Conservation (phyloP, 2,113 vertebrate genomes). For the western clawed frog (Xenopus tropicalis) region DNA sequence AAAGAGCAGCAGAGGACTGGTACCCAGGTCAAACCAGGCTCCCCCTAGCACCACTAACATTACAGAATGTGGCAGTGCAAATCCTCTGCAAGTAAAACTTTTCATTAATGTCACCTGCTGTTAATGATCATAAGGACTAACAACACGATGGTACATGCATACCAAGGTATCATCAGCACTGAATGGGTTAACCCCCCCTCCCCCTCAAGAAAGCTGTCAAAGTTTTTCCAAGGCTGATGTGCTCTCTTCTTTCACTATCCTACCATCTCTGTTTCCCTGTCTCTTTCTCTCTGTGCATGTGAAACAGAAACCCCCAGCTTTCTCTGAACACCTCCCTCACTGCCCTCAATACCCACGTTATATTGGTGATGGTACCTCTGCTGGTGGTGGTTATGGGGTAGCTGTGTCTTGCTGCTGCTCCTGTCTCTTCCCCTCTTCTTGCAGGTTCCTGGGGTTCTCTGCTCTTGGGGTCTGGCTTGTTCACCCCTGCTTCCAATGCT, state of each 20-base stretch:
- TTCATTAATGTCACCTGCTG: not conserved
- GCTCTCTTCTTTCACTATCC: constrained; percentile 20
- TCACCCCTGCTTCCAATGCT: constrained; percentile 35
- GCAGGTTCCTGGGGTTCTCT: constrained; percentile 40
- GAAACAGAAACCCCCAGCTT: constrained; percentile 10
- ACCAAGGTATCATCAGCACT: not conserved
- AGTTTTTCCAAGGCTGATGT: constrained; percentile 36
- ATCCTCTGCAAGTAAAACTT: constrained; percentile 31
- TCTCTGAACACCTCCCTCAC: constrained; percentile 3
- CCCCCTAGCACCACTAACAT: not conserved
- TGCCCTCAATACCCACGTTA: not conserved
- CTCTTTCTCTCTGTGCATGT: constrained; percentile 30
- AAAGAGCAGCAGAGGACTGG: constrained; percentile 28
- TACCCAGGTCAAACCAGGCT: constrained; percentile 31
- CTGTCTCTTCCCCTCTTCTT: constrained; percentile 39
- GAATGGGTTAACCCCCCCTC: constrained; percentile 29
- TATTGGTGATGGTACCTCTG: constrained; percentile 37
- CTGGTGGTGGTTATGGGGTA: constrained; percentile 39
- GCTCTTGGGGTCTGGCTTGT: constrained; percentile 24
- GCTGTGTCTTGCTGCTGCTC: constrained; percentile 36
- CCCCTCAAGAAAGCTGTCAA: constrained; percentile 42
- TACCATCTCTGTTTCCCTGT: constrained; percentile 23
- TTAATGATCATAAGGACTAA: not conserved
- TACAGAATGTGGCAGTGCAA: constrained; percentile 20
- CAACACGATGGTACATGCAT: no score